Evolutionary conservation across 2,888 invertebrate species (phyloP).

Genomic region (Lepidochrysops patricia): DNA sequence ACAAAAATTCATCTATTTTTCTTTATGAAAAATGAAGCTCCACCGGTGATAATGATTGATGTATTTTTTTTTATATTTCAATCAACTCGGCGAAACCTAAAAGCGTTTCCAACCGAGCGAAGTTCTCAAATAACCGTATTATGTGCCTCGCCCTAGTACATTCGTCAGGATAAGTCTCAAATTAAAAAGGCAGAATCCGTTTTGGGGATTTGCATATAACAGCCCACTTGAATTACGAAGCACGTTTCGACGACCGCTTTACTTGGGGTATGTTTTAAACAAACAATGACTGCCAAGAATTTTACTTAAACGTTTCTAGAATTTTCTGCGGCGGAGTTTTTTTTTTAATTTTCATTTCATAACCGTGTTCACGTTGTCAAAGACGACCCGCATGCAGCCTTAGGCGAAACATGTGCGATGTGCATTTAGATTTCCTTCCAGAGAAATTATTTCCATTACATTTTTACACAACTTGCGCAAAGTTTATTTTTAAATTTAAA

Average conservation of each 20-base stretch:
- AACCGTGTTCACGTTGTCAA: conserved; percentile 3
- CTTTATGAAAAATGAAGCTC: no score
- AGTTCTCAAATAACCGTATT: conserved; percentile 57
- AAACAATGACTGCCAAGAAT: conserved; percentile 12
- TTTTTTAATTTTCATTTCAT: conserved; percentile 10
- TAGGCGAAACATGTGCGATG: background rate
- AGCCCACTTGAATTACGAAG: conserved; percentile 31
- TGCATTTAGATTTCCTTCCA: conserved; percentile 1
- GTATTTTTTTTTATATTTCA: background rate
- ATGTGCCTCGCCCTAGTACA: conserved; percentile 44
- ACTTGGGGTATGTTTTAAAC: conserved; percentile 17
- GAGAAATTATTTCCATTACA: background rate
- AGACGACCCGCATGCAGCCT: conserved; percentile 4
- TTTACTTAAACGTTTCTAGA: conserved; percentile 6
- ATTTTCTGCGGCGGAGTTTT: background rate
- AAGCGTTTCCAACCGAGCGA: conserved; percentile 45
- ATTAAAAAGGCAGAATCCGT: conserved; percentile 37
- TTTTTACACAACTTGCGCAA: background rate
- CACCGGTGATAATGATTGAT: background rate
- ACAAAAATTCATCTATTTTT: no score
- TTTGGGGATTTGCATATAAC: conserved; percentile 40
- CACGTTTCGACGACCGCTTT: conserved; percentile 22
- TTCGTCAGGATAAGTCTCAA: conserved; percentile 44
- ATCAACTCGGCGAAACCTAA: conserved; percentile 30
- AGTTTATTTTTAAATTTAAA: background rate